A percentile compares a stretch with the other conserved stretches of the same genome.
These are phyloP conservation scores for Anarhynchus alexandrinus DNA, from an alignment of 2,113 vertebrate species.

Conservation along the genomic window DNA sequence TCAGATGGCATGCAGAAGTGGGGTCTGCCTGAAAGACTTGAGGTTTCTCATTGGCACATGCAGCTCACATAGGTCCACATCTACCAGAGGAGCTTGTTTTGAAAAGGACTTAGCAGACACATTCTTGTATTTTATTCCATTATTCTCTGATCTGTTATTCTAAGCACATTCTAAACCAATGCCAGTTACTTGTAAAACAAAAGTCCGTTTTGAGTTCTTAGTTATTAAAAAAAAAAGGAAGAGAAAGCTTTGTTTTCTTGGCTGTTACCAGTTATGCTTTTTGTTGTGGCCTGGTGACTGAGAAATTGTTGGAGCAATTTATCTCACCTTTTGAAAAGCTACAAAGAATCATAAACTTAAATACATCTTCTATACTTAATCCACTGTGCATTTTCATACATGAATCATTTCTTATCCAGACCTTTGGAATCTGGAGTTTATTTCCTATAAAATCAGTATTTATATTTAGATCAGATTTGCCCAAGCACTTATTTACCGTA, in stretches of 20 bases:
- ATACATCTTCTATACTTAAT: background rate
- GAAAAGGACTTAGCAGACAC: background rate
- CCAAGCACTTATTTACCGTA: background rate
- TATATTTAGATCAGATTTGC: background rate
- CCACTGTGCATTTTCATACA: background rate
- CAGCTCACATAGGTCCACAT: background rate
- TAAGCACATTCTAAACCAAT: background rate
- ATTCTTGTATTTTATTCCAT: background rate
- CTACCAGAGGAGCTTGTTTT: background rate
- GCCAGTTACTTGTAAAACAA: background rate
- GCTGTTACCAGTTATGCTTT: background rate
- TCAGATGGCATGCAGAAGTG: background rate
- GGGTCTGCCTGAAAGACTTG: background rate
- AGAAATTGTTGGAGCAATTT: background rate
- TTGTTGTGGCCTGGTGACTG: background rate
- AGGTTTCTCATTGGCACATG: background rate
- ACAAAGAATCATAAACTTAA: background rate
- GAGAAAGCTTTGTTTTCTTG: background rate
- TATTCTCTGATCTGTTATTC: background rate
- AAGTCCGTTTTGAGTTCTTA: background rate
- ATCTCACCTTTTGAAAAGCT: background rate
- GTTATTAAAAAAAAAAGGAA: background rate
- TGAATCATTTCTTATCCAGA: background rate
- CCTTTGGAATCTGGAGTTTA: background rate
- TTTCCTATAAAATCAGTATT: background rate